These are phyloP conservation scores for Pseudopleuronectes americanus DNA, from an alignment of 2,797 vertebrate species.

Conservation along the genomic window DNA sequence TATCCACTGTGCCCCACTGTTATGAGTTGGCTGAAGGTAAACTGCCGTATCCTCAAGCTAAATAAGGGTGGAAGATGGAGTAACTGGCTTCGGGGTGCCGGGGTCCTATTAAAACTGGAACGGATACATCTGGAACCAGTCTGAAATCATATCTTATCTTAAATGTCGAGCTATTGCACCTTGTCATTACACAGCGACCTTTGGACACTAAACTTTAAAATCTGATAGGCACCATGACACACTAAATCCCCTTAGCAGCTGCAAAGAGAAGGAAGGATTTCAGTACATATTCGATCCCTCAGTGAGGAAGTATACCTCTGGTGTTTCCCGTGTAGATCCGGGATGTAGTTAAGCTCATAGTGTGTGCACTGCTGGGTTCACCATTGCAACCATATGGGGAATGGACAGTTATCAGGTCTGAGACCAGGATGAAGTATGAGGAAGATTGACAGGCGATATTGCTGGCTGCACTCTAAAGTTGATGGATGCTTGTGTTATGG, in stretches of 20 bases:
- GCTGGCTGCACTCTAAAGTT: slow-evolving; percentile 26
- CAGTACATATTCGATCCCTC: slow-evolving; percentile 31
- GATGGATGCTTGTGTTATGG: slow-evolving; percentile 28
- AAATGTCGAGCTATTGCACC: slow-evolving; percentile 13
- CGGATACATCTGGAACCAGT: slow-evolving; percentile 11
- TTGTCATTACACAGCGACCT: slow-evolving; percentile 29
- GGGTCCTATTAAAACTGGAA: slow-evolving; percentile 25
- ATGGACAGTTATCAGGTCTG: slow-evolving; percentile 22
- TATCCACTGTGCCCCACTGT: slow-evolving; percentile 8
- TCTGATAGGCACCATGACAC: slow-evolving; percentile 39
- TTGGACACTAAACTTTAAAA: slow-evolving; percentile 43
- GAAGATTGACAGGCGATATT: slow-evolving; percentile 35
- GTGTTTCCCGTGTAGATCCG: not conserved
- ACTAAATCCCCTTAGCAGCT: slow-evolving; percentile 43
- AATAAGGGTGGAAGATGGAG: slow-evolving; percentile 28
- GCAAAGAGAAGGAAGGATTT: slow-evolving; percentile 26
- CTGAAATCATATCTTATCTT: slow-evolving; percentile 46
- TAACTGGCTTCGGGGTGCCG: slow-evolving; percentile 12
- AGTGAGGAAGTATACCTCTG: slow-evolving; percentile 2
- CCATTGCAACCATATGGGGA: slow-evolving; percentile 23
- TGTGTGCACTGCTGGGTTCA: slow-evolving; percentile 22
- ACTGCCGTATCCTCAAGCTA: slow-evolving; percentile 16
- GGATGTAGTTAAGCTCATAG: not conserved
- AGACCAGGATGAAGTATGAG: slow-evolving; percentile 29
- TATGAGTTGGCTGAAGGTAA: slow-evolving; percentile 8